Conservation (phyloP, 2,113 vertebrate species). For the Condylura cristata region DNA sequence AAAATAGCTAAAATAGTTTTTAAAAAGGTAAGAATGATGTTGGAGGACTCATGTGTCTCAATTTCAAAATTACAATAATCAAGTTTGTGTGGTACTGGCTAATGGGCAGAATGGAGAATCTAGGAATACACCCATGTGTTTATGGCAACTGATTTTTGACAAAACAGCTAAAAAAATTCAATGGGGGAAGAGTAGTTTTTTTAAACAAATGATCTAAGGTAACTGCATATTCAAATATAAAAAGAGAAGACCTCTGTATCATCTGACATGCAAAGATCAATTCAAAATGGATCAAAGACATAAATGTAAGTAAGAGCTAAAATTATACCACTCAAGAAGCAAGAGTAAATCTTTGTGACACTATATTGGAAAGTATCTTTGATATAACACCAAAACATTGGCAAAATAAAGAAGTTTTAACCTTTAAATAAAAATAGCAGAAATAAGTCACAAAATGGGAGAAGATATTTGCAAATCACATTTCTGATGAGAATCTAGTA, state of each 20-base stretch:
- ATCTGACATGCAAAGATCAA: neutral
- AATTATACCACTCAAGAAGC: neutral
- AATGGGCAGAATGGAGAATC: neutral
- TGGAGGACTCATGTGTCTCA: neutral
- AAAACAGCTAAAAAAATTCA: neutral
- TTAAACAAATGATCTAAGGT: neutral
- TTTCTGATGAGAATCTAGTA: neutral
- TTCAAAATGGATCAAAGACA: neutral
- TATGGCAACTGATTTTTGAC: neutral
- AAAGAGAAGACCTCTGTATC: neutral
- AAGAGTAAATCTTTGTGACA: neutral
- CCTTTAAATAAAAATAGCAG: neutral
- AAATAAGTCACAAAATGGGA: neutral
- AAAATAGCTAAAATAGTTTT: no score
- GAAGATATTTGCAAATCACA: neutral
- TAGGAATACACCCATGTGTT: neutral
- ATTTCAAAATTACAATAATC: constrained; percentile 20
- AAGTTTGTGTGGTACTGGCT: neutral
- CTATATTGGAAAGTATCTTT: neutral
- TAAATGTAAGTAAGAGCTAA: neutral
- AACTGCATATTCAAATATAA: neutral
- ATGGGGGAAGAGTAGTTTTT: neutral
- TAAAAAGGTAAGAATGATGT: neutral
- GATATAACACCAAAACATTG: neutral
- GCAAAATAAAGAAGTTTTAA: neutral